These are phyloP conservation scores for Phodopus roborovskii DNA, from an alignment of 2,113 vertebrate species.

Conservation along the genomic window DNA sequence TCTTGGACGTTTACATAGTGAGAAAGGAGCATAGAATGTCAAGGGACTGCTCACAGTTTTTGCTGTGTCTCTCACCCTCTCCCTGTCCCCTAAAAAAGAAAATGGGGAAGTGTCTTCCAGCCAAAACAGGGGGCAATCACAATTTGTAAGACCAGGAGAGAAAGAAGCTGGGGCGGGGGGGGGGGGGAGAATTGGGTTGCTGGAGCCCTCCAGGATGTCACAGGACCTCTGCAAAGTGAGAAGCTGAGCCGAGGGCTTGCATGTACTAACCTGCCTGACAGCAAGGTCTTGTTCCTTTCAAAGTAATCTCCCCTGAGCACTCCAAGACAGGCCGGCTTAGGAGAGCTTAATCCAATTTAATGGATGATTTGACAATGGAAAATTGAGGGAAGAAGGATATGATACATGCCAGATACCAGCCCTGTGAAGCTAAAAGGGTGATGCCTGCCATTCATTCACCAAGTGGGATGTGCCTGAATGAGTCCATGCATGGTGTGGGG, in stretches of 20 bases:
- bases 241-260: slow-evolving; percentile 38
- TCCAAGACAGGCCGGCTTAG: slow-evolving; percentile 60
- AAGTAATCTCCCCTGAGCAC: slow-evolving; percentile 53
- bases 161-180: background rate
- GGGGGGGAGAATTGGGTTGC: background rate
- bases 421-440: slow-evolving; percentile 48
- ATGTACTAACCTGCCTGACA: slow-evolving; percentile 60
- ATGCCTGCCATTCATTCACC: slow-evolving; percentile 53
- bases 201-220: background rate
- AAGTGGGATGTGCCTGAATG: slow-evolving; percentile 22
- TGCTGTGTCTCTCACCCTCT: slow-evolving; percentile 20
- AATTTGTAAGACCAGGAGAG: background rate
- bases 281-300: slow-evolving; percentile 72
- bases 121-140: slow-evolving; percentile 25
- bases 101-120: background rate
- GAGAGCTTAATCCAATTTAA: slow-evolving; percentile 78
- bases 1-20: slow-evolving; percentile 78
- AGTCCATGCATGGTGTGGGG: background rate
- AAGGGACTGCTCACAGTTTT: slow-evolving; percentile 70
- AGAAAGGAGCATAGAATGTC: slow-evolving; percentile 77
- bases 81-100: slow-evolving; percentile 1
- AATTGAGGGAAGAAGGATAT: slow-evolving; percentile 76
- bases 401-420: slow-evolving; percentile 73
- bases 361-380: slow-evolving; percentile 73
- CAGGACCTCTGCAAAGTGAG: background rate